Percentiles rank a stretch among this genome's conserved stretches.
Evolutionary conservation across 2,113 vertebrate genomes (phyloP).

Genomic region (Anhinga anhinga): DNA sequence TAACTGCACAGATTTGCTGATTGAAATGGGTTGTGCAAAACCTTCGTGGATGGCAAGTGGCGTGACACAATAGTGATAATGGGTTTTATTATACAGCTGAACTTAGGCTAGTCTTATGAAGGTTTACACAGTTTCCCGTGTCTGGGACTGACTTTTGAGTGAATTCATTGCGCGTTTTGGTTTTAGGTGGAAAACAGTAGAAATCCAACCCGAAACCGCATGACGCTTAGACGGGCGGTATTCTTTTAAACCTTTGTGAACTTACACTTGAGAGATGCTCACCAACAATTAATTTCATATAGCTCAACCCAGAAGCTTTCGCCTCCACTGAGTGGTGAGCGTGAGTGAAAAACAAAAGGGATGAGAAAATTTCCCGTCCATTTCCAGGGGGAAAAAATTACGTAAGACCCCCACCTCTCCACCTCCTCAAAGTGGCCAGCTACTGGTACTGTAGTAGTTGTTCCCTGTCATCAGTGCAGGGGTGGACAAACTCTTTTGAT

Average conservation of each 20-base stretch:
- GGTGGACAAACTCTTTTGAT: background rate
- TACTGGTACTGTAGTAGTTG: conserved; percentile 4
- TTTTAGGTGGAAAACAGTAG: background rate
- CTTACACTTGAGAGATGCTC: background rate
- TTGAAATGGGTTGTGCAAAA: background rate
- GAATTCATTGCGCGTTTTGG: background rate
- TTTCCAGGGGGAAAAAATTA: background rate
- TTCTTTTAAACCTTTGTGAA: background rate
- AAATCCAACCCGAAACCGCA: background rate
- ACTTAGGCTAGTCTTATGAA: background rate
- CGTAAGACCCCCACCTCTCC: background rate
- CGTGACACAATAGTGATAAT: background rate
- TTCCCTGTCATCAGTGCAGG: background rate
- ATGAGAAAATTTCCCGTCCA: background rate
- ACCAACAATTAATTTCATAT: background rate
- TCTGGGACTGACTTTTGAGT: background rate
- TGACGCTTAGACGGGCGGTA: fast-evolving
- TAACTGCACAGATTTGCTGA: background rate
- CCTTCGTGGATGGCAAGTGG: background rate
- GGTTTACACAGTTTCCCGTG: background rate
- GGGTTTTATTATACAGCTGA: background rate
- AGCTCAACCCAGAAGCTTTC: background rate
- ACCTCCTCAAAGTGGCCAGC: background rate
- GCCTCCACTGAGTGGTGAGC: background rate
- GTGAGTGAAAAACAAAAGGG: background rate